These are phyloP conservation scores for Heliangelus exortis DNA, from an alignment of 2,797 vertebrate genomes.

Conservation along the genomic window DNA sequence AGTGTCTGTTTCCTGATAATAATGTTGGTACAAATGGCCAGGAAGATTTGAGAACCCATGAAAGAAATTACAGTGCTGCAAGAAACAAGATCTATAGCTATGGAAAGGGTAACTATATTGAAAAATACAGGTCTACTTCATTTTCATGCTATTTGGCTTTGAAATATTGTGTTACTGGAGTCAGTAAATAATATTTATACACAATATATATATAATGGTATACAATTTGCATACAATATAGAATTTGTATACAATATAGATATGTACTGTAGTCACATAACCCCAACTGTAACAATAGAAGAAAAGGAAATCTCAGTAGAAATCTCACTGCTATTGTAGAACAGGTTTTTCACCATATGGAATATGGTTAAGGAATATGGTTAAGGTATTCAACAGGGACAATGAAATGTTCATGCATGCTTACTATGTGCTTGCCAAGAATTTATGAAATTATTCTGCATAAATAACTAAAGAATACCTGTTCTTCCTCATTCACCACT, in stretches of 20 bases:
- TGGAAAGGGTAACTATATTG: not conserved
- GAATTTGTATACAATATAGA: not conserved
- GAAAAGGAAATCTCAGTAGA: not conserved
- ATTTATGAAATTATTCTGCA: not conserved
- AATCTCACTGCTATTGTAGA: not conserved
- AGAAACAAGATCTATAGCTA: not conserved
- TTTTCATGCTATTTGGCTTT: not conserved
- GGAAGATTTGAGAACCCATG: not conserved
- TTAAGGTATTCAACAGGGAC: not conserved
- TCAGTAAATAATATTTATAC: not conserved
- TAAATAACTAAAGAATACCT: not conserved
- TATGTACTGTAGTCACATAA: not conserved
- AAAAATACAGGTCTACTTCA: not conserved
- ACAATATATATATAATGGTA: not conserved
- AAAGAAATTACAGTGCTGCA: not conserved
- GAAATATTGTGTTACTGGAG: not conserved
- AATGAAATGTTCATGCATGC: not conserved
- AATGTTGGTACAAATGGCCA: not conserved
- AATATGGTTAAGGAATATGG: too few relatives aligned
- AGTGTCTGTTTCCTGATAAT: not conserved
- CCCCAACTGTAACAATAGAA: not conserved
- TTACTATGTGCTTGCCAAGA: not conserved
- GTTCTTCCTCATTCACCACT: not conserved
- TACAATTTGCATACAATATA: not conserved
- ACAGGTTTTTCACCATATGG: too few relatives aligned